These are phyloP conservation scores for Macroramphosus scolopax DNA, from an alignment of 2,797 vertebrate genomes.

Conservation along the genomic window DNA sequence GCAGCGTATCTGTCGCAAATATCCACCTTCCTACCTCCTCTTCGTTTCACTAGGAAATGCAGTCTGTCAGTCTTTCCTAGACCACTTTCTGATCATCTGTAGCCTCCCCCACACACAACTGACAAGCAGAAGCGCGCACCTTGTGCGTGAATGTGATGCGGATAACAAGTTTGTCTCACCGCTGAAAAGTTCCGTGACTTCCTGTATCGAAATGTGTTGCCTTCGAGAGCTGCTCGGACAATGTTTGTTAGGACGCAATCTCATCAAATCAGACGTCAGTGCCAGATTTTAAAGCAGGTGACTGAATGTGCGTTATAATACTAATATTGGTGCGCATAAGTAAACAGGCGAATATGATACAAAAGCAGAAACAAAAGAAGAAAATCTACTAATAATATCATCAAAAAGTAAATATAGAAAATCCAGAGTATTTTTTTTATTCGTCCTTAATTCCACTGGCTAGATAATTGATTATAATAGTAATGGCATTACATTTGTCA, in stretches of 20 bases:
- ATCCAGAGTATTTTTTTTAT: too few species aligned
- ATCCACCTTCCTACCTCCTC: slow-evolving; percentile 11
- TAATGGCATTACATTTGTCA: too few species aligned
- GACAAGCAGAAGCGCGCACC: neutral
- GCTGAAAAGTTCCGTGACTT: slow-evolving; percentile 69
- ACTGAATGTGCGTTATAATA: too few species aligned
- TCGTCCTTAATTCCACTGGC: too few species aligned
- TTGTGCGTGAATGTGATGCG: slow-evolving; percentile 10
- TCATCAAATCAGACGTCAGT: too few species aligned
- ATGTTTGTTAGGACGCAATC: accelerated
- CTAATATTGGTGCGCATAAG: too few species aligned
- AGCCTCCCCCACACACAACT: slow-evolving; percentile 7
- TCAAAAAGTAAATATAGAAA: too few species aligned
- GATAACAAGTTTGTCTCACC: slow-evolving; percentile 48
- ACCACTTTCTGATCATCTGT: slow-evolving; percentile 32
- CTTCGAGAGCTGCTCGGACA: slow-evolving; percentile 39
- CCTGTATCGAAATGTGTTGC: slow-evolving; percentile 60
- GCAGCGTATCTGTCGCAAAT: slow-evolving; percentile 6
- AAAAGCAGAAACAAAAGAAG: too few species aligned
- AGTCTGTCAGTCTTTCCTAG: neutral
- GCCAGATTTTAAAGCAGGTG: too few species aligned
- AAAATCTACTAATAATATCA: too few species aligned
- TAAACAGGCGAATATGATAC: too few species aligned
- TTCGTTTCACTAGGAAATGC: neutral
- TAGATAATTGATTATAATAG: too few species aligned